phyloP scores from a whole-genome alignment of 2,113 vertebrate genomes.

The Vicugna pacos region DNA sequence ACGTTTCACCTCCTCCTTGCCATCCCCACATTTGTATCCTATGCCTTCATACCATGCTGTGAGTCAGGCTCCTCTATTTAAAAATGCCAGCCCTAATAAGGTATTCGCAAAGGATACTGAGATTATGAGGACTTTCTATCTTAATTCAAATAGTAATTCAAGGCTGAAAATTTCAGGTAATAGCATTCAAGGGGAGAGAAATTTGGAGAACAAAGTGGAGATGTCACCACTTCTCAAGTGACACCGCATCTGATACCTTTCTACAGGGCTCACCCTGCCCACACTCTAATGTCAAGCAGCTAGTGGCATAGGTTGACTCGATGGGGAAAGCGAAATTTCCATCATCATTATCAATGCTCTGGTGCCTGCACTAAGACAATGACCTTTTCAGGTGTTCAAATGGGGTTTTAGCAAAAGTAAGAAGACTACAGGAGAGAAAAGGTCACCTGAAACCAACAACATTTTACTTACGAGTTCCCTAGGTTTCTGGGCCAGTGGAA shows the following conservation, averaged over 20 bases:
- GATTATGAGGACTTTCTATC: background rate
- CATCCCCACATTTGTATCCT: background rate
- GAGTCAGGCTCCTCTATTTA: background rate
- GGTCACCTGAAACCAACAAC: constrained; percentile 67
- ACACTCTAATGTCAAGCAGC: constrained; percentile 40
- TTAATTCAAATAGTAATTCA: constrained; percentile 5
- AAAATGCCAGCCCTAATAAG: background rate
- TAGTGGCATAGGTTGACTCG: background rate
- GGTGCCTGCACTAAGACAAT: constrained; percentile 51
- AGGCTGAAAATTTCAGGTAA: constrained; percentile 4
- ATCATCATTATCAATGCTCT: constrained; percentile 66
- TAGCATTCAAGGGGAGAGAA: background rate
- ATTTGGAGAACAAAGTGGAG: background rate
- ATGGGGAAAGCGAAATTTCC: constrained; percentile 33
- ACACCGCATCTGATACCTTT: background rate
- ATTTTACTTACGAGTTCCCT: constrained; percentile 63
- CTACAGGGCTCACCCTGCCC: background rate
- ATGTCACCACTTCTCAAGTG: background rate
- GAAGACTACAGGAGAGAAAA: constrained; percentile 66
- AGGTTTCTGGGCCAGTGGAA: constrained; percentile 47
- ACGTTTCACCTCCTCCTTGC: background rate
- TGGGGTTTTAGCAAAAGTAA: constrained; percentile 71
- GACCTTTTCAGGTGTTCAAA: constrained; percentile 73
- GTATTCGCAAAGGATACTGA: background rate
- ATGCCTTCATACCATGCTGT: background rate